These are phyloP conservation scores for Euspilapteryx auroguttella DNA, from an alignment of 2,888 invertebrate species.

Conservation along the genomic window DNA sequence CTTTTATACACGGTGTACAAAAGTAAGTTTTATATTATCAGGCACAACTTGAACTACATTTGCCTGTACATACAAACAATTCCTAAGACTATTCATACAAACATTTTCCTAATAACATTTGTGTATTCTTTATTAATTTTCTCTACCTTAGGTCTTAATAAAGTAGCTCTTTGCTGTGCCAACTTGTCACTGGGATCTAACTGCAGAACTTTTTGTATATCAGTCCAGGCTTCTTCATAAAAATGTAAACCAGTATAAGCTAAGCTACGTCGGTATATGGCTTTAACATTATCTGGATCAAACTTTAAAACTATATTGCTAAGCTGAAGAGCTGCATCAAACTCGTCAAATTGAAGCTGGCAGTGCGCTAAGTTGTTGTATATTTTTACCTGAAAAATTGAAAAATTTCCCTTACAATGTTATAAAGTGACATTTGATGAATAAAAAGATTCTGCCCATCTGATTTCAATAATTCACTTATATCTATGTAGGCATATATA, in stretches of 20 bases:
- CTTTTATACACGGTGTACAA: too few relatives aligned
- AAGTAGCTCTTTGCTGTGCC: constrained; percentile 58
- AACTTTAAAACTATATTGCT: constrained; percentile 77
- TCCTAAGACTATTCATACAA: constrained; percentile 22
- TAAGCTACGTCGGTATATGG: constrained; percentile 81
- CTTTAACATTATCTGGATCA: constrained; percentile 83
- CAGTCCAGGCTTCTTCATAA: constrained; percentile 66
- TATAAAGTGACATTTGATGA: too few relatives aligned
- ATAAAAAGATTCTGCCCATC: too few relatives aligned
- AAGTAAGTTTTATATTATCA: too few relatives aligned
- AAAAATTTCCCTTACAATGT: too few relatives aligned
- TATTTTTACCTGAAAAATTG: constrained; percentile 54
- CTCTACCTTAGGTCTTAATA: constrained; percentile 58
- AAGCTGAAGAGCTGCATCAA: constrained; percentile 66
- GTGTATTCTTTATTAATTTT: constrained; percentile 63
- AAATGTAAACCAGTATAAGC: constrained; percentile 67
- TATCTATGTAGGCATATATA: too few relatives aligned
- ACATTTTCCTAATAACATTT: constrained; percentile 61
- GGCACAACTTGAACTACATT: too few relatives aligned
- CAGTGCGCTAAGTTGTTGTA: constrained; percentile 85
- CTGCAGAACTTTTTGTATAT: constrained; percentile 54
- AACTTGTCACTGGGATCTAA: constrained; percentile 69
- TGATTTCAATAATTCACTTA: too few relatives aligned
- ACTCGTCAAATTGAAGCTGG: constrained; percentile 69
- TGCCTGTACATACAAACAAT: too few relatives aligned